Conservation (phyloP, 2,797 vertebrate species). For the Hafferia zeledoni region DNA sequence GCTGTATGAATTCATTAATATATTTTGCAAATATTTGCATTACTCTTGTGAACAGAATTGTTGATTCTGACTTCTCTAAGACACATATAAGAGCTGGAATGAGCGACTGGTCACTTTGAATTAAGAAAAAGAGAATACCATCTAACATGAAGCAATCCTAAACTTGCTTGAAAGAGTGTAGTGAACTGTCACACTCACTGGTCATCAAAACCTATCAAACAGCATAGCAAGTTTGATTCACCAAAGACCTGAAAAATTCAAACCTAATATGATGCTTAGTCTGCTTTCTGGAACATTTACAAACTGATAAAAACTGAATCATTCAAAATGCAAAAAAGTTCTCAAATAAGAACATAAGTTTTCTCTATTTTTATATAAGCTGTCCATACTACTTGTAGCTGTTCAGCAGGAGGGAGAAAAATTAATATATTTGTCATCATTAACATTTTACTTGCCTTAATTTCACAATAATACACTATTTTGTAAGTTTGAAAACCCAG, state of each 20-base stretch:
- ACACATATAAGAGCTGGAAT: neutral
- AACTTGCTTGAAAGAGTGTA: neutral
- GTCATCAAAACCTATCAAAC: neutral
- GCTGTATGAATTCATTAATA: neutral
- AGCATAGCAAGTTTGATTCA: neutral
- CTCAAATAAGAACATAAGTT: neutral
- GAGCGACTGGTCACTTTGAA: neutral
- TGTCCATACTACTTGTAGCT: neutral
- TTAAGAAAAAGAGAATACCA: neutral
- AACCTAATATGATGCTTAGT: neutral
- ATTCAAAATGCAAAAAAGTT: neutral
- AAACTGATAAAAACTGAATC: neutral
- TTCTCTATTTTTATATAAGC: neutral
- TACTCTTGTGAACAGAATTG: neutral
- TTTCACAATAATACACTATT: neutral
- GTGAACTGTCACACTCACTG: neutral
- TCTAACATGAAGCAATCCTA: neutral
- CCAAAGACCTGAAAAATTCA: neutral
- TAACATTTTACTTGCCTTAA: neutral
- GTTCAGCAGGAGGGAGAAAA: neutral
- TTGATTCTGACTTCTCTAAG: neutral
- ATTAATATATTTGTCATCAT: neutral
- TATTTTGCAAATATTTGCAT: neutral
- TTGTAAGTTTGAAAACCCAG: neutral
- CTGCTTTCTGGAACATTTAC: neutral